A percentile compares a stretch with the other conserved stretches of the same genome.
Evolutionary conservation across 2,113 vertebrate genomes (phyloP).

Genomic region (Propithecus coquereli): DNA sequence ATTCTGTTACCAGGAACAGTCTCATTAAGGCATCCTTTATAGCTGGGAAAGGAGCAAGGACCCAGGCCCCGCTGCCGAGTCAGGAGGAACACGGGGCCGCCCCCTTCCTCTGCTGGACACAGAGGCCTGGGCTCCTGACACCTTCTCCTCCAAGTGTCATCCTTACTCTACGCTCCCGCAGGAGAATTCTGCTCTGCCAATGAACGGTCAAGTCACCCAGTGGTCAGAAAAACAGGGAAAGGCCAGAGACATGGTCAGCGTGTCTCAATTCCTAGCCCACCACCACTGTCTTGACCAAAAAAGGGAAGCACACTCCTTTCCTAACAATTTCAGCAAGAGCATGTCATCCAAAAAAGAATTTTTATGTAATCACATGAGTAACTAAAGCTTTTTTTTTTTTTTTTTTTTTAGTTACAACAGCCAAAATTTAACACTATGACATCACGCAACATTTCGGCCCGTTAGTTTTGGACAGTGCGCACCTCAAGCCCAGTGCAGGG

Average conservation of each 20-base stretch:
- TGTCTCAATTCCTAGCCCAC: not conserved
- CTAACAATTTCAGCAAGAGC: not conserved
- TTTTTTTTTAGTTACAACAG: not conserved
- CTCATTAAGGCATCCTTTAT: not conserved
- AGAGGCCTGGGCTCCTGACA: not conserved
- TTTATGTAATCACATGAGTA: not conserved
- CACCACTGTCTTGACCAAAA: not conserved
- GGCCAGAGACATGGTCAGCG: not conserved
- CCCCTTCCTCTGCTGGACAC: not conserved
- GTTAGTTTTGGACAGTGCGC: not conserved
- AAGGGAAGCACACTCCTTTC: not conserved
- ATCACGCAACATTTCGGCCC: not conserved
- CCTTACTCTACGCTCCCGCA: not conserved
- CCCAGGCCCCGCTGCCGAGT: not conserved
- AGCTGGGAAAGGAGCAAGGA: not conserved
- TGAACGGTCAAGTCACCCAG: not conserved
- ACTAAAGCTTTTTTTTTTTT: not conserved
- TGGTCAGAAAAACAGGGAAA: not conserved
- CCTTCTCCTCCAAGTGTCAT: not conserved
- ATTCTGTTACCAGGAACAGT: not conserved
- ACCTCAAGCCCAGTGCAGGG: not conserved
- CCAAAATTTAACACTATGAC: not conserved
- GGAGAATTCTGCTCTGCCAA: not conserved
- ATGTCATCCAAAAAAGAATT: not conserved
- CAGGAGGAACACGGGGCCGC: not conserved